Evolutionary conservation across 2,113 vertebrate genomes (phyloP).

Genomic region (Chunga burmeisteri): DNA sequence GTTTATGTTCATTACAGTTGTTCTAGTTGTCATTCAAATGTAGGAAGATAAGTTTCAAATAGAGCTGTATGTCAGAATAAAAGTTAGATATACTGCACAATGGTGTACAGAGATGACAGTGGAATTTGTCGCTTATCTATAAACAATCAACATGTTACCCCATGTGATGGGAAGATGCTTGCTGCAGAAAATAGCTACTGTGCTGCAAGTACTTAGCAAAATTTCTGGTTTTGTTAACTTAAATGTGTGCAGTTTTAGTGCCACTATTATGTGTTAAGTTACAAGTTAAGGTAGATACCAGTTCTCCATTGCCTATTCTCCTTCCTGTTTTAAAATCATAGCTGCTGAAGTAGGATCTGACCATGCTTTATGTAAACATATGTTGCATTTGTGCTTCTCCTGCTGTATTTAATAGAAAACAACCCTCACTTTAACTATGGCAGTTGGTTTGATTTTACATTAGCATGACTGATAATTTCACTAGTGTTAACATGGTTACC

Average conservation of each 20-base stretch:
- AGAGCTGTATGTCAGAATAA: background rate
- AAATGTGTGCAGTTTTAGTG: background rate
- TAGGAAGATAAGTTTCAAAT: background rate
- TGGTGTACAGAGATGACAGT: background rate
- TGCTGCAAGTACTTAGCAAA: background rate
- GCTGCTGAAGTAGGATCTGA: background rate
- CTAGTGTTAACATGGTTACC: background rate
- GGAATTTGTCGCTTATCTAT: background rate
- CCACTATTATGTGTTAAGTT: background rate
- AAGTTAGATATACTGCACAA: background rate
- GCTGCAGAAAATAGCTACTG: background rate
- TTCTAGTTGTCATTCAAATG: background rate
- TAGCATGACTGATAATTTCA: background rate
- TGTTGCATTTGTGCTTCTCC: background rate
- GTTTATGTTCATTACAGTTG: background rate
- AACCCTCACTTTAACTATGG: background rate
- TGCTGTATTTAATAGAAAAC: background rate
- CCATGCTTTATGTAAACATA: background rate
- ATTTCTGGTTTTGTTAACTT: background rate
- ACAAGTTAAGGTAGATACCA: background rate
- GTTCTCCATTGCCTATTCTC: background rate
- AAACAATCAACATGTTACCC: rapidly evolving
- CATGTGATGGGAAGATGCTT: background rate
- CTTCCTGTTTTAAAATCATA: background rate
- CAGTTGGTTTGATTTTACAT: background rate